Base-by-base conservation (phyloP, 1,140 invertebrate genomes). In the Triops cancriformis region DNA sequence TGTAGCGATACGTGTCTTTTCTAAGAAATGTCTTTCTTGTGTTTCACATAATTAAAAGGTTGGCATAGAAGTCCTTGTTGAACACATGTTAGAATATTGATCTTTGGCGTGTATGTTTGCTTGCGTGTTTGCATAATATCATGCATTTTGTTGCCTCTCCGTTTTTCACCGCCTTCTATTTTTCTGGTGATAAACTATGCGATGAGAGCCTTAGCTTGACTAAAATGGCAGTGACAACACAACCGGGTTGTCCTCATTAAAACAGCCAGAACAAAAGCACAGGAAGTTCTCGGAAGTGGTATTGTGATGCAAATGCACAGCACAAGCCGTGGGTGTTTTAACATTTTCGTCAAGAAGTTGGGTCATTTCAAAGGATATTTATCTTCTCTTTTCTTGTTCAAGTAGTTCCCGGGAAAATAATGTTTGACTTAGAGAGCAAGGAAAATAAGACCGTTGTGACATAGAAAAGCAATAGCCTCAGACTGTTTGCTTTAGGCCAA, bases 351-450 rank as follows among this genome's bases (percentile, higher is more conserved):
- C 18, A 23, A 23, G 23, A 64, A 64, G 51, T 23, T 23, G 51
- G 51, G 51, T 64, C 51, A 64, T 64, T 64, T 64, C 45, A 64
- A 64, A 64, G 51, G 18, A 64, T 64, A 64, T 64, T 64, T 64
- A 10, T 64, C 23, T 64, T 64, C 23, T 5, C 23, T 23, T 64
- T 64, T 23, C 51, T 10, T 64, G 14, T 14, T 64, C 23, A n/a
- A 18, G 51, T 18, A 18, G 23, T 14, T n/a, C 14, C 14, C 14
- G 14, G 18, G 51, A 64, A 23, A 23, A 64, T 64, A 64, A 64
- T 9, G 23, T 64, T 64, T 64, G 51, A 64, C 51, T 64, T 64
- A 14, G 51, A 64, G 51, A 64, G 51, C 51, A 23, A n/a, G 18
- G 23, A 64, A 64, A 64, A 64, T 4, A 64, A 64, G 51, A 23